A percentile compares a stretch with the other conserved stretches of the same genome.
Conservation (phyloP, 2,113 vertebrate species). For the Neopipo cinnamomea region DNA sequence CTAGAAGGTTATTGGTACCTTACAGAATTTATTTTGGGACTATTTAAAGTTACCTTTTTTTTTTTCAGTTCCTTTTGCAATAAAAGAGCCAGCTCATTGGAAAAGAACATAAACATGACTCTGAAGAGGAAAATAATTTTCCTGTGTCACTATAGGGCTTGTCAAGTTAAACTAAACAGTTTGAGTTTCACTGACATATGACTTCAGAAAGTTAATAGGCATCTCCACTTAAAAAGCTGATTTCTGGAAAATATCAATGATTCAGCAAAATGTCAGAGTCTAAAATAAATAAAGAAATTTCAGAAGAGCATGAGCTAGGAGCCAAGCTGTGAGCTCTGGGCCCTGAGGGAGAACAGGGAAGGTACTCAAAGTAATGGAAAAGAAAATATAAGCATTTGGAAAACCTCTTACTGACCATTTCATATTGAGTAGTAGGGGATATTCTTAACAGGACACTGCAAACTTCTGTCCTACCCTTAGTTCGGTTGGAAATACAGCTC, state of each 20-base stretch:
- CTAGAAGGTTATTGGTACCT: neutral
- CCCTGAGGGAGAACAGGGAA: neutral
- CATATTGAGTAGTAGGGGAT: neutral
- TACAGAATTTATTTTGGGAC: neutral
- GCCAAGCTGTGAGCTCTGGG: neutral
- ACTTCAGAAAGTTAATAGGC: slow-evolving; percentile 25
- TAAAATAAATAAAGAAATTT: slow-evolving; percentile 4
- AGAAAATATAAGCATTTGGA: neutral
- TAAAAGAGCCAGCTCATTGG: neutral
- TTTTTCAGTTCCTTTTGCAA: neutral
- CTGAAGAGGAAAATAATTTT: slow-evolving; percentile 8
- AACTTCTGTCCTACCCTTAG: neutral
- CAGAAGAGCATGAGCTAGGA: neutral
- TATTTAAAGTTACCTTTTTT: slow-evolving; percentile 2
- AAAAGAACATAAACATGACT: slow-evolving; percentile 9
- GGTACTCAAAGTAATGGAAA: neutral
- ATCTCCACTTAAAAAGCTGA: neutral
- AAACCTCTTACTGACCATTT: neutral
- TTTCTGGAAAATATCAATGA: slow-evolving; percentile 23
- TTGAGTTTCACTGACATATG: slow-evolving; percentile 8
- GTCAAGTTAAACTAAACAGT: slow-evolving; percentile 5
- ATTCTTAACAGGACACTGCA: neutral
- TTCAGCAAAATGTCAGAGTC: neutral
- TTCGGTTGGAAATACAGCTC: neutral
- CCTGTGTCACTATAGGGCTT: neutral